Evolutionary conservation across 2,797 vertebrate genomes (phyloP), one percentile per base, ranked within the genome.

Genomic region (Gila robusta): DNA sequence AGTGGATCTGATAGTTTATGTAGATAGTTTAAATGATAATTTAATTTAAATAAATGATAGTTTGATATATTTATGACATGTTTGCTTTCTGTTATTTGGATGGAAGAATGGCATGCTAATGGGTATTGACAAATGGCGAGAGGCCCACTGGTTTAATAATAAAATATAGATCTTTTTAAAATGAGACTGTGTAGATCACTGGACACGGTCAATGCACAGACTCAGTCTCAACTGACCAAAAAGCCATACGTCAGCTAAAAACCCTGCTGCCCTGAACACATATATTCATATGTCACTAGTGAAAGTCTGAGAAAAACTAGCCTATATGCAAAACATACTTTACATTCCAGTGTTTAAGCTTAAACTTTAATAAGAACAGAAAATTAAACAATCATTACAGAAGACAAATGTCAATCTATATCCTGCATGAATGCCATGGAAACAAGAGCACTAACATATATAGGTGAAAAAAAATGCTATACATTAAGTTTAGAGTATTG

Each of bases 111-210:
- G 82, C 83, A 85, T 89, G 64, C 67, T 90, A 92, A 94, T 93
- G 90, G 77, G 85, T 89, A 91, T 91, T 83, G 91, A 91, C 90
- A 90, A 66, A 86, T 67, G 47, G 17, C 64, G 82, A 90, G 81
- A 91, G 89, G 79, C 35, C 85, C 81, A 87, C 90, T 79, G 88
- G 90, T 92, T 92, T 91, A 94, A 93, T 89, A 89, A 92, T 89
- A 90, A 83, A 90, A 88, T 94, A 94, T 93, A 90, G 93, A 95
- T 94, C 92, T 93, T 91, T 88, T 88, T 90, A 82, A 93, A 94
- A 93, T 93, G 89, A 94, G 89, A 87, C 85, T 49, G 84, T 80
- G 26, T 93, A 92, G 94, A 94, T 94, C 94, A 92, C 77, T 74
- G 49, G 35, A 90, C 85, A 77, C 79, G 78, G 86, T 91, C 92